Conservation (phyloP, 1,140 invertebrate species). For the Steinernema khuongi region DNA sequence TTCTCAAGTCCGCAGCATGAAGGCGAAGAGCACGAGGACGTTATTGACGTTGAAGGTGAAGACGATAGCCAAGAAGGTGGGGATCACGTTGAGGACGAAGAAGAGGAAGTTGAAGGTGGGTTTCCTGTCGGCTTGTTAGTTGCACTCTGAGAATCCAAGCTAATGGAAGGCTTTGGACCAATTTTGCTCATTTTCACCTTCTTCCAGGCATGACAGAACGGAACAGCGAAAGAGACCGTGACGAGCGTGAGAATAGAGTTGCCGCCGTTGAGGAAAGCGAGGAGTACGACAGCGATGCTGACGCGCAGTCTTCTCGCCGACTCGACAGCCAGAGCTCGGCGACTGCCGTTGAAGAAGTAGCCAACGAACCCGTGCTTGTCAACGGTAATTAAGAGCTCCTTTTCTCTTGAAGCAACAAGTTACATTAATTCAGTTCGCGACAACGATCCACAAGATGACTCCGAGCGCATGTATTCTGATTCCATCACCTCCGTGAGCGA, state of each 20-base stretch:
- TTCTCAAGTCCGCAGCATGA: too few species aligned
- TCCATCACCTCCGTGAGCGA: constrained; percentile 30
- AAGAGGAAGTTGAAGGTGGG: too few species aligned
- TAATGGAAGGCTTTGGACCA: too few species aligned
- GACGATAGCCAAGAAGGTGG: too few species aligned
- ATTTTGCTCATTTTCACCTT: too few species aligned
- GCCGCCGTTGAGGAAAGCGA: constrained; percentile 1
- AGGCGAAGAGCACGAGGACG: too few species aligned
- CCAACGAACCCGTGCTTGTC: constrained; percentile 3
- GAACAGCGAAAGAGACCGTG: constrained; percentile 31
- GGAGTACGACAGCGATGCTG: constrained; percentile 21
- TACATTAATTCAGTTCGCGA: background rate
- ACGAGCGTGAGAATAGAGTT: constrained; percentile 19
- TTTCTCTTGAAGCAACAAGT: background rate
- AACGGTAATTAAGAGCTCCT: too few species aligned
- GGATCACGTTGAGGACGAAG: too few species aligned
- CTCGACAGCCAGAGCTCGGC: constrained; percentile 38
- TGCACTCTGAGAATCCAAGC: too few species aligned
- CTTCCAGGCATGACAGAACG: too few species aligned
- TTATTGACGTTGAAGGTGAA: too few species aligned
- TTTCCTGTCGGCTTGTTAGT: too few species aligned
- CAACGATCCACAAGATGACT: background rate
- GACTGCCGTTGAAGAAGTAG: constrained; percentile 21
- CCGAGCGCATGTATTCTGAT: constrained; percentile 14
- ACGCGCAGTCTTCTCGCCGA: constrained; percentile 29